Percentiles rank a stretch among this genome's conserved stretches.
These are phyloP conservation scores for Andricus curvator DNA, from an alignment of 2,888 invertebrate genomes.

Conservation along the genomic window DNA sequence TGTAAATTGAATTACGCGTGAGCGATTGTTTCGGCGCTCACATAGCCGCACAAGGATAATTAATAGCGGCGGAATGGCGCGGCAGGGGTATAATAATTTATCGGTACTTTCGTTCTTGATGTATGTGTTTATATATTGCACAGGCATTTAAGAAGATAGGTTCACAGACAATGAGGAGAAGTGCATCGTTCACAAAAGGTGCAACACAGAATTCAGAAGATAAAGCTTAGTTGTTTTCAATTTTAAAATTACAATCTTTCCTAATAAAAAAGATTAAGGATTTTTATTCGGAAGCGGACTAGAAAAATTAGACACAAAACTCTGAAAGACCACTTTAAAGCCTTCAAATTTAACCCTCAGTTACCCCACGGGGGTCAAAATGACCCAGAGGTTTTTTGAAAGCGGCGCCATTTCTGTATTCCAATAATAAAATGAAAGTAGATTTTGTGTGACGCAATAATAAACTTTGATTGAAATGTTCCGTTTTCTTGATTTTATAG, in stretches of 20 bases:
- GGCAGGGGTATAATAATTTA: conserved; percentile 13
- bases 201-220: not conserved
- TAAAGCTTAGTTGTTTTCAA: not conserved
- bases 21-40: conserved; percentile 1
- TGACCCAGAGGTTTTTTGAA: too few species aligned
- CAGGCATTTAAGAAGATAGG: not conserved
- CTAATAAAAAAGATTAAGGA: not conserved
- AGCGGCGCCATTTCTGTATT: too few species aligned
- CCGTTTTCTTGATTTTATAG: too few species aligned
- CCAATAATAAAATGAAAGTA: too few species aligned
- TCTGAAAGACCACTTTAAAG: too few species aligned
- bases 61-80: not conserved
- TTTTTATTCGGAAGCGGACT: too few species aligned
- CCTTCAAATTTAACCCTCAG: too few species aligned
- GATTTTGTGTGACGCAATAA: too few species aligned
- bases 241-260: not conserved
- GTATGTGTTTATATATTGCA: not conserved
- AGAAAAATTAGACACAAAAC: too few species aligned
- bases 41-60: conserved; percentile 1
- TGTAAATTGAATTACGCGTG: conserved; percentile 19
- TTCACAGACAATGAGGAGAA: not conserved
- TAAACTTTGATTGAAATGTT: too few species aligned
- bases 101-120: not conserved
- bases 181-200: not conserved
- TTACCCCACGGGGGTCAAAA: too few species aligned